Base-by-base conservation (phyloP, 2,113 vertebrate genomes). In the Entomyzon cyanotis region DNA sequence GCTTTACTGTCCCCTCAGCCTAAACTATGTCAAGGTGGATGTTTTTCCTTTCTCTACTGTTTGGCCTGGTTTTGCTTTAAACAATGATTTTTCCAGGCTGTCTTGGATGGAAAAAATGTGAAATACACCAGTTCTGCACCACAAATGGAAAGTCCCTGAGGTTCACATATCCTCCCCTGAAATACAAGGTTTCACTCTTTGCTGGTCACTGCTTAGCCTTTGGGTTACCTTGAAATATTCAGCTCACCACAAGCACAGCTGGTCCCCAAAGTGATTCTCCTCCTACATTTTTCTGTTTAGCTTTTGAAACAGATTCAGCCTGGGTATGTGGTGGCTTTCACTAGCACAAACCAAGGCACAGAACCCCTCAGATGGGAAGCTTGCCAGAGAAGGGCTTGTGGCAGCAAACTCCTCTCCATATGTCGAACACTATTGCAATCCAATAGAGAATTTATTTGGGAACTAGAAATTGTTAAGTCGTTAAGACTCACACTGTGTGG, bases 41-140 rank as follows among this genome's bases (percentile, higher is more conserved):
- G 28, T 80, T 87, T 84, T n/a, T 23, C 21, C 21, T 88, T 88
- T 90, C 31, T 62, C 31, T 74, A 64, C 41, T 41, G 12, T 28
- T 76, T 88, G 37, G 65, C 67, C 60, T 84, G 37, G 23, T 81
- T 87, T 93, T 94, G 56, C 63, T 93, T 84, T 95, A 90, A 95
- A 86, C 0, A 5, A 16, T 89, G 28, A 42, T 81, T 92, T 95
- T 84, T 92, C 60, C 60, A 84, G 73, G 25, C 62, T 88, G 28
- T 75, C 56, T 84, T 68, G 50, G 37, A 60, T 68, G 41, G 33
- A 77, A 84, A 84, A 78, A 84, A 75, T 53, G 44, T 70, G 41
- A 94, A 93, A 86, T 84, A 41, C 44, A 52, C 47, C 14, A 49
- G 30, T 86, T 84, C 49, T 71, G 20, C 7, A 28, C 49, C 74